Evolutionary conservation across 2,113 vertebrate species (phyloP), one percentile per base, ranked within the genome.

Genomic region (Pterocles gutturalis): DNA sequence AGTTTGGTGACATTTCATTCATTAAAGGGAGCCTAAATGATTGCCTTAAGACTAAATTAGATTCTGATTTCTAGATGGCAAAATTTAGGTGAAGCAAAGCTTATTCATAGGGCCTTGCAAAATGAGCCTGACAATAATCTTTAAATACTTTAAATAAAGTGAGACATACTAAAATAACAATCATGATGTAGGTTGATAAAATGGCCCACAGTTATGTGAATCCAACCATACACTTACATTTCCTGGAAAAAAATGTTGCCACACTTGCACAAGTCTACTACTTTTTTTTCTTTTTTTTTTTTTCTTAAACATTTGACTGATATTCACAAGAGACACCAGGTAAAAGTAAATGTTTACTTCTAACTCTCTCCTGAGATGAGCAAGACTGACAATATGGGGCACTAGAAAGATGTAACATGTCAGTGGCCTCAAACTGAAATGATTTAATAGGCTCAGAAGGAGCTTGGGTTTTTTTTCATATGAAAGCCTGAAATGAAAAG

Each of bases 351-450:
- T 90, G 70, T 97, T 95, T 96, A 80, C 93, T 91, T 87, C 92
- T 95, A 92, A 89, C 87, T 94, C 82, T 95, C 93, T 97, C 93
- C 54, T 5, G 75, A 96, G 93, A 80, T 48, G 84, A 94, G 51
- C 57, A 94, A 93, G 76, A 84, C 69, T 95, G 94, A 95, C 90
- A 96, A 87, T 89, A 69, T 66, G 62, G 87, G 72, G 51, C 79
- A 93, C 58, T 77, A 84, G 89, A 95, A 96, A 96, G 96, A 97
- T 38, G 19, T 67, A 96, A 90, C 28, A 25, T 93, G 80, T 95
- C 94, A 97, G 60, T 93, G 89, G 55, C 72, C 84, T 96, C 84
- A 92, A 84, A 87, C 31, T n/a, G 34, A 93, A 96, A 91, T 78
- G 54, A 89, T 94, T 96, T 94, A 96, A 95, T 78, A 94, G 73